Conservation (phyloP, 2,113 vertebrate species). For the Lota lota region DNA sequence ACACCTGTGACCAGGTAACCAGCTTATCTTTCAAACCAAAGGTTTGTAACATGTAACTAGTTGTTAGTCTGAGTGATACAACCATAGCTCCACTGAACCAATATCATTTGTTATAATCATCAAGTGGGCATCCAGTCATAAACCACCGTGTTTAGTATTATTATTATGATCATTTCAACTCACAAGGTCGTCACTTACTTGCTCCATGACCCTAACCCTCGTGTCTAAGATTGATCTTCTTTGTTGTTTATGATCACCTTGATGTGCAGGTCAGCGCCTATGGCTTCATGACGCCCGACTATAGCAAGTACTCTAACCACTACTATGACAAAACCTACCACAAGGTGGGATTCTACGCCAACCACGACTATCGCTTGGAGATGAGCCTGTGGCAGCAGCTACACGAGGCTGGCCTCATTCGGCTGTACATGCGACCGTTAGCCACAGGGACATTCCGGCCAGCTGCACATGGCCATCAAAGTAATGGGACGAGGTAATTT, state of each 20-base stretch:
- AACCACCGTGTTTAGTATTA: too few relatives aligned
- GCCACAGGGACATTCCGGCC: rapidly evolving
- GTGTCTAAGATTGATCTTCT: too few relatives aligned
- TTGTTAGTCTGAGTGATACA: too few relatives aligned
- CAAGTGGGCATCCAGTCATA: too few relatives aligned
- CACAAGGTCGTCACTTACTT: too few relatives aligned
- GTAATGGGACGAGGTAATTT: too few relatives aligned
- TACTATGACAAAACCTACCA: constrained; percentile 64
- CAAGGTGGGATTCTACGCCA: constrained; percentile 64
- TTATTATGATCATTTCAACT: too few relatives aligned
- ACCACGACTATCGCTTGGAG: constrained; percentile 75
- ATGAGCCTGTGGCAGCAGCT: constrained; percentile 74
- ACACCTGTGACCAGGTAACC: constrained; percentile 76
- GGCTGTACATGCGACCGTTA: constrained; percentile 67
- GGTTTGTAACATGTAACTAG: neutral
- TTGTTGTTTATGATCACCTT: neutral
- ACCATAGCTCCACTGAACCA: too few relatives aligned
- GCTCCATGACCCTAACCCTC: too few relatives aligned
- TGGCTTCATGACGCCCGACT: constrained; percentile 79
- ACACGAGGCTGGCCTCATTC: constrained; percentile 60
- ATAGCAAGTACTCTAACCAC: constrained; percentile 70
- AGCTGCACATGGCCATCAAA: neutral
- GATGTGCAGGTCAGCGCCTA: constrained; percentile 76
- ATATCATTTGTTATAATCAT: too few relatives aligned
- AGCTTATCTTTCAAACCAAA: rapidly evolving